Conservation (phyloP, 2,797 vertebrate species). For the Sorex maritimensis region DNA sequence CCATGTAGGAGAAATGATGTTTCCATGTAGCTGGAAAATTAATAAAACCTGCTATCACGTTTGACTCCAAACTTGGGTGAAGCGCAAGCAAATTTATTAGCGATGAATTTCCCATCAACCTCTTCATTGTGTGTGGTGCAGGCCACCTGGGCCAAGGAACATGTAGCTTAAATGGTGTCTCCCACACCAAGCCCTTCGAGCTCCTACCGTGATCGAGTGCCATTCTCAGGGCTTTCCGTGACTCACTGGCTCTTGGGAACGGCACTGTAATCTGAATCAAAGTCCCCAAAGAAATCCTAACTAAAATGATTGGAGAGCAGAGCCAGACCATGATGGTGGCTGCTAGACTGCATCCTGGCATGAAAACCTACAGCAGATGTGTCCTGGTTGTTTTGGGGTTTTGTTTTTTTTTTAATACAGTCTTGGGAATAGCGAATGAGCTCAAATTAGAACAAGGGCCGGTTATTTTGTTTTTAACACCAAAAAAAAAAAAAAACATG, state of each 20-base stretch:
- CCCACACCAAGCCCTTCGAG: not conserved
- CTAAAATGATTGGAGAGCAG: constrained; percentile 46
- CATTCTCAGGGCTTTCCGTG: not conserved
- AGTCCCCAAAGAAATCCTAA: constrained; percentile 42
- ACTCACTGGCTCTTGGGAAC: not conserved
- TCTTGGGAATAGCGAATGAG: constrained; percentile 64
- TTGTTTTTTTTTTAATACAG: not conserved
- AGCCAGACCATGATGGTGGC: constrained; percentile 64
- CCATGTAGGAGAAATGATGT: not conserved
- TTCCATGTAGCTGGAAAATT: constrained; percentile 22
- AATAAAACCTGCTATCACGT: not conserved
- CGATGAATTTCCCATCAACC: not conserved
- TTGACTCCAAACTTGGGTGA: not conserved
- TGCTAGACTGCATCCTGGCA: constrained; percentile 47
- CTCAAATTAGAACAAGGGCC: constrained; percentile 38
- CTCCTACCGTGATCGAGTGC: not conserved
- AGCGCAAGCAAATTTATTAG: not conserved
- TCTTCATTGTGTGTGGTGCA: not conserved
- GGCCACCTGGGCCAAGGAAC: accelerated
- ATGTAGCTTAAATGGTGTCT: not conserved
- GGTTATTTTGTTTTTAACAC: constrained; percentile 67
- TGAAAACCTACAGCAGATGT: constrained; percentile 64
- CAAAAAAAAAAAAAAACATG: not conserved
- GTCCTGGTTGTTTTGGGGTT: constrained; percentile 44
- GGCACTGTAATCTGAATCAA: constrained; percentile 65